Evolutionary conservation across 2,113 vertebrate species (phyloP), one percentile per base, ranked within the genome.

Genomic region (Callopanchax toddi): DNA sequence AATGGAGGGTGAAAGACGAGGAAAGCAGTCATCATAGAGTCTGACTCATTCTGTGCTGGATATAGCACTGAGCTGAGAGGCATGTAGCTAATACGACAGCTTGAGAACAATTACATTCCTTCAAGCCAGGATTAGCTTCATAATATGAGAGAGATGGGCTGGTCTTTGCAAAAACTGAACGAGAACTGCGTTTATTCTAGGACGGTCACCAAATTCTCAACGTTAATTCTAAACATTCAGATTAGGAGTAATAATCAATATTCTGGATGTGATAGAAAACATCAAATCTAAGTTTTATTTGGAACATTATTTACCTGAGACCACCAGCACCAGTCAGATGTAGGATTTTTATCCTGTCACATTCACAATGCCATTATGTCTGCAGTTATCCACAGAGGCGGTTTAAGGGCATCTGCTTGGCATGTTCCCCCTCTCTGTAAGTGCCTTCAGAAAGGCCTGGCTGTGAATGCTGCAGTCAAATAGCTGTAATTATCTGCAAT

Each of bases 401-500:
- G 72, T 84, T 75, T 12, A 81, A 86, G 70, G 74, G 70, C 70
- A 77, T 71, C 79, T 65, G 78, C 73, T 85, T 86, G 77, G 81
- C 82, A 79, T 84, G 83, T 81, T 86, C 83, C 74, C 71, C 74
- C 60, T 69, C 60, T 67, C 82, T 66, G 25, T 87, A 88, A 90
- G 89, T 87, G 85, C 85, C 76, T 76, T 20, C 68, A 89, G 82
- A 89, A 85, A 91, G 76, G 62, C 65, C 75, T 63, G 76, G 81
- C 81, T 88, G 77, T 87, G 84, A 89, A 89, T 84, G 82, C 85
- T 82, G 82, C 86, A 86, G 81, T 89, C 89, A 90, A 92, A 92
- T 90, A 83, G 88, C 85, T 89, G 86, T 90, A 92, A 92, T 92
- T 91, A 91, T 90, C 81, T 79, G 76, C 88, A 90, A 91, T 92